Conservation (phyloP, 2,797 vertebrate species). For the Smutsia temminckii region DNA sequence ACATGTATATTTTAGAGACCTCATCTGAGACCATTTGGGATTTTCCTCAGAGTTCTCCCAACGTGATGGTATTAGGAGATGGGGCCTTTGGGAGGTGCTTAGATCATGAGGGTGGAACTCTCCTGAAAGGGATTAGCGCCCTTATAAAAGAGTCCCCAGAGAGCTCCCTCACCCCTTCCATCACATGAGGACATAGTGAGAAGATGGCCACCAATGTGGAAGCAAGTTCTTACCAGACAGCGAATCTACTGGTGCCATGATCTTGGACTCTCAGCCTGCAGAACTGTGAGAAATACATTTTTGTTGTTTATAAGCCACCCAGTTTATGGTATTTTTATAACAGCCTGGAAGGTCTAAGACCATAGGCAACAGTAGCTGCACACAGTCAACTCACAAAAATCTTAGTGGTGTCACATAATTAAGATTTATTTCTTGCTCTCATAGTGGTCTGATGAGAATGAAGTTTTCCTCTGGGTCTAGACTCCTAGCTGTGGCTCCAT, state of each 20-base stretch:
- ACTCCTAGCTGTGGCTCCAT: not conserved
- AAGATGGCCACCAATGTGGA: not conserved
- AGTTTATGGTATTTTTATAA: not conserved
- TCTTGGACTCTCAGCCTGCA: not conserved
- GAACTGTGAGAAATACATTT: not conserved
- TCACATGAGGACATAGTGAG: not conserved
- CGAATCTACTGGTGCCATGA: not conserved
- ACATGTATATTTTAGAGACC: not conserved
- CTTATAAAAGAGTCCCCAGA: not conserved
- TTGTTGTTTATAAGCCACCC: not conserved
- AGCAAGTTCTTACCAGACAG: not conserved
- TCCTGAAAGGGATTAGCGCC: not conserved
- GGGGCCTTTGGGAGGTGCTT: not conserved
- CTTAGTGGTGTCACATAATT: not conserved
- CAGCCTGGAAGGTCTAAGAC: not conserved
- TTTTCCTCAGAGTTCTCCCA: not conserved
- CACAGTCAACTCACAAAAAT: not conserved
- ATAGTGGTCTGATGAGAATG: not conserved
- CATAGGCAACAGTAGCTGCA: not conserved
- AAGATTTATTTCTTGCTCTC: not conserved
- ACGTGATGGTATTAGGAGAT: not conserved
- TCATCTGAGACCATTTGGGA: not conserved
- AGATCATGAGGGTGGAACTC: not conserved
- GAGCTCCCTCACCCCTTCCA: not conserved
- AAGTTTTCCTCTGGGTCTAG: not conserved